phyloP scores from a whole-genome alignment of 2,113 vertebrate species.

The Gymnorhina tibicen region DNA sequence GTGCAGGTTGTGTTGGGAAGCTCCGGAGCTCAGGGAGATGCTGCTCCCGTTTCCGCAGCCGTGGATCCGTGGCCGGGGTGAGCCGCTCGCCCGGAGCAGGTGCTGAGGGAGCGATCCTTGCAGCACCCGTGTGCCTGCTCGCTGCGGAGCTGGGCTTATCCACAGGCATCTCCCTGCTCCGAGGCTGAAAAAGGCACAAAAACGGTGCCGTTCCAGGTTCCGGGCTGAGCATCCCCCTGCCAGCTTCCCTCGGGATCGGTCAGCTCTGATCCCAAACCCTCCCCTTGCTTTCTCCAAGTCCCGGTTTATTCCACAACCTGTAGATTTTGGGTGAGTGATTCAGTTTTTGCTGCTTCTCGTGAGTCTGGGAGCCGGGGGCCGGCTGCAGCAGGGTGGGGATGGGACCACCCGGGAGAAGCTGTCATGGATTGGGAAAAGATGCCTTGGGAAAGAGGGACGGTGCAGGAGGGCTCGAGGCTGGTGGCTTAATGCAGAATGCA shows the following conservation, averaged over 20 bases:
- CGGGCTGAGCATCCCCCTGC: background rate
- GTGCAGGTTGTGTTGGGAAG: background rate
- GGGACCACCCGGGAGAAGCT: background rate
- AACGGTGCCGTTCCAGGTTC: accelerated
- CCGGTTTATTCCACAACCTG: background rate
- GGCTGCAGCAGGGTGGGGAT: background rate
- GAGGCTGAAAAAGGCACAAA: background rate
- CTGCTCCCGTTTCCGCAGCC: background rate
- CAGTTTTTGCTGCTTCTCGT: background rate
- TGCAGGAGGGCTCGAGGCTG: background rate
- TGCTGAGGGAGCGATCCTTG: background rate
- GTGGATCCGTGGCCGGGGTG: background rate
- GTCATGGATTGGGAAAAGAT: background rate
- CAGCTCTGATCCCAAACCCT: background rate
- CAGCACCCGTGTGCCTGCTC: background rate
- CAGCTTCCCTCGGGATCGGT: accelerated
- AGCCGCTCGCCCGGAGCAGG: background rate
- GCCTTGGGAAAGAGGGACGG: background rate
- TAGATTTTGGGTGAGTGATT: background rate
- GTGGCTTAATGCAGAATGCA: accelerated
- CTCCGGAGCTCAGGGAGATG: background rate
- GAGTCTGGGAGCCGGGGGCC: accelerated
- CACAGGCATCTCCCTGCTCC: background rate
- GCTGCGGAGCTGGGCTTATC: background rate
- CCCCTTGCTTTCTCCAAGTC: accelerated